Conservation (phyloP, 2,888 invertebrate genomes). For the Dinocampus coccinellae region DNA sequence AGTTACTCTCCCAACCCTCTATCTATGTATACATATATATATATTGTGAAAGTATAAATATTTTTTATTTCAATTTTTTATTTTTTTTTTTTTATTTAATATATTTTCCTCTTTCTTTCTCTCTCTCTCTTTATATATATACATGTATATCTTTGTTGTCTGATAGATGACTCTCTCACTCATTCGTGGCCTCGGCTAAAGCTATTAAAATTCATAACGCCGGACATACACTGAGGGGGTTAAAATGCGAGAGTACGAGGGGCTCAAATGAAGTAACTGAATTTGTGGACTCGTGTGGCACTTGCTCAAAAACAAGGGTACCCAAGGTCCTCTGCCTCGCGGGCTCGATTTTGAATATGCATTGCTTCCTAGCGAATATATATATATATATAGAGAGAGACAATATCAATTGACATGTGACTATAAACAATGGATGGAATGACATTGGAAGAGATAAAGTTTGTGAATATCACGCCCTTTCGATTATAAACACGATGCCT, state of each 20-base stretch:
- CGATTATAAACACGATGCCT: slow-evolving; percentile 21
- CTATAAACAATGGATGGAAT: slow-evolving; percentile 16
- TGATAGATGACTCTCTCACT: slow-evolving; percentile 41
- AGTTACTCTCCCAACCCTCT: neutral
- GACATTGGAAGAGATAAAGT: slow-evolving; percentile 6
- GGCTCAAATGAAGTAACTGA: slow-evolving; percentile 66
- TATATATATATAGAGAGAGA: neutral
- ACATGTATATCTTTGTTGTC: slow-evolving; percentile 25
- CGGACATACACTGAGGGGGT: slow-evolving; percentile 67
- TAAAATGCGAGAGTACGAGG: slow-evolving; percentile 55
- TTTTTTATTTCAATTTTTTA: neutral
- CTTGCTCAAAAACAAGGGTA: slow-evolving; percentile 51
- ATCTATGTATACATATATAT: neutral
- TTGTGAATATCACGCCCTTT: slow-evolving; percentile 29
- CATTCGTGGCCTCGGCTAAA: slow-evolving; percentile 59
- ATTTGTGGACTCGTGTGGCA: slow-evolving; percentile 61
- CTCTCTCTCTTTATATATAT: slow-evolving; percentile 5
- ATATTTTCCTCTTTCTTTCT: neutral
- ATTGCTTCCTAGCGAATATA: slow-evolving; percentile 60
- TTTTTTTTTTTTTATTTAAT: slow-evolving; percentile 1
- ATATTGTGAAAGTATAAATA: neutral
- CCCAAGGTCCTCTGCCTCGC: slow-evolving; percentile 54
- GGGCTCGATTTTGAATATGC: slow-evolving; percentile 69
- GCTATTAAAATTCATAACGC: slow-evolving; percentile 70
- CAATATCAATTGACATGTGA: neutral